Evolutionary conservation across 2,797 vertebrate genomes (phyloP).

Genomic region (Phrynocephalus vlangalii): DNA sequence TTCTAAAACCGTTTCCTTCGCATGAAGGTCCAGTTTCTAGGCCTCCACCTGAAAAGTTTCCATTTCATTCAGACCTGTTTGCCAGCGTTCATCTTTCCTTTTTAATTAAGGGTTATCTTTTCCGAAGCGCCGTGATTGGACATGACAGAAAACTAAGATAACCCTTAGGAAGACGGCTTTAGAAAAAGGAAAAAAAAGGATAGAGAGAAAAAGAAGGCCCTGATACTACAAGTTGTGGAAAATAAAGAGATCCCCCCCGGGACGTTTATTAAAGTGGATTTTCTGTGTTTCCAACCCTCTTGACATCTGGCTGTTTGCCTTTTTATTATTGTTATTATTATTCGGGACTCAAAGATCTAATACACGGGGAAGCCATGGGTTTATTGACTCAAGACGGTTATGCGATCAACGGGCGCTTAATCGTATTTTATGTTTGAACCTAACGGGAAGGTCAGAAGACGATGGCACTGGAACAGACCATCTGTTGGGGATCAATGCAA

Average conservation of each 20-base stretch:
- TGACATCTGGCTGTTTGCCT: neutral
- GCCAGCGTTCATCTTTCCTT: neutral
- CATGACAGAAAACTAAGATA: too few species aligned
- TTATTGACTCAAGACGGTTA: conserved; percentile 31
- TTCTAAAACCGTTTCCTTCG: too few species aligned
- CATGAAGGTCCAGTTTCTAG: too few species aligned
- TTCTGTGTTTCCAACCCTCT: neutral
- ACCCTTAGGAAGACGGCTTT: neutral
- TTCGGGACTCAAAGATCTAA: neutral
- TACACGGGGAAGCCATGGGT: neutral
- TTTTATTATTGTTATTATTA: neutral
- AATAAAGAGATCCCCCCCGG: neutral
- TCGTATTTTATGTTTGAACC: conserved; percentile 2
- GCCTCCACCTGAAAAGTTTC: too few species aligned
- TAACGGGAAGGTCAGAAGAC: conserved; percentile 10
- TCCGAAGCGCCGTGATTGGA: neutral
- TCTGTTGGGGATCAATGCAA: neutral
- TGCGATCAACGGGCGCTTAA: neutral
- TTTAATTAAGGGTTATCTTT: neutral
- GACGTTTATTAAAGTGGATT: neutral
- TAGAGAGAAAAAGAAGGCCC: neutral
- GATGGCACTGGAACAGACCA: neutral
- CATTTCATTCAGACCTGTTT: neutral
- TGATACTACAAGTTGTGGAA: neutral
- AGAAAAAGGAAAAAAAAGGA: too few species aligned